Conservation (phyloP, 2,888 invertebrate species). For the Melanotus villosus region DNA sequence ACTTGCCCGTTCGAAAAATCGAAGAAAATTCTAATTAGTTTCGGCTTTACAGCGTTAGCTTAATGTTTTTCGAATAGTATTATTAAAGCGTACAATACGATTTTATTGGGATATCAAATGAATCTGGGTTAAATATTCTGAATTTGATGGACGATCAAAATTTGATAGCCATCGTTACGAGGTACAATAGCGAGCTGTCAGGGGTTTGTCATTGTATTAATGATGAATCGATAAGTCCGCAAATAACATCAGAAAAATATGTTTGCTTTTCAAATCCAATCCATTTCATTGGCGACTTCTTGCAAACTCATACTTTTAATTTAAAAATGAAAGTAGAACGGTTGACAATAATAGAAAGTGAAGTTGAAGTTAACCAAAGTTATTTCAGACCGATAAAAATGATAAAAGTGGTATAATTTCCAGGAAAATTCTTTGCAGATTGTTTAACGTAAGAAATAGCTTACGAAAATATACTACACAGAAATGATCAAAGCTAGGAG, state of each 20-base stretch:
- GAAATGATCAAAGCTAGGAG: too few species aligned
- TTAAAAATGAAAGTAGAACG: background rate
- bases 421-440: too few species aligned
- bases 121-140: slow-evolving; percentile 45
- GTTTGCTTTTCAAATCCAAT: slow-evolving; percentile 23
- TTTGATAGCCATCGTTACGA: slow-evolving; percentile 38
- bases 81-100: slow-evolving; percentile 25
- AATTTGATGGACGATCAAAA: slow-evolving; percentile 47
- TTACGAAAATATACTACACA: too few species aligned
- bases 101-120: slow-evolving; percentile 40
- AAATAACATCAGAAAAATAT: slow-evolving; percentile 34
- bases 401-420: too few species aligned
- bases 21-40: slow-evolving; percentile 11
- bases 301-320: background rate
- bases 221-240: slow-evolving; percentile 42
- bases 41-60: slow-evolving; percentile 18
- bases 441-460: too few species aligned
- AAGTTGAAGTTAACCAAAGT: too few species aligned
- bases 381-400: too few species aligned
- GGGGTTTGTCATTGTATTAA: slow-evolving; percentile 35
- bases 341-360: background rate
- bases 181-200: slow-evolving; percentile 33
- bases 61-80: slow-evolving; percentile 21
- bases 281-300: background rate
- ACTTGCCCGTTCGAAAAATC: background rate